Evolutionary conservation across 1,140 invertebrate genomes (phyloP), one percentile per base, ranked within the genome.

Genomic region (Zaprionus taronus): DNA sequence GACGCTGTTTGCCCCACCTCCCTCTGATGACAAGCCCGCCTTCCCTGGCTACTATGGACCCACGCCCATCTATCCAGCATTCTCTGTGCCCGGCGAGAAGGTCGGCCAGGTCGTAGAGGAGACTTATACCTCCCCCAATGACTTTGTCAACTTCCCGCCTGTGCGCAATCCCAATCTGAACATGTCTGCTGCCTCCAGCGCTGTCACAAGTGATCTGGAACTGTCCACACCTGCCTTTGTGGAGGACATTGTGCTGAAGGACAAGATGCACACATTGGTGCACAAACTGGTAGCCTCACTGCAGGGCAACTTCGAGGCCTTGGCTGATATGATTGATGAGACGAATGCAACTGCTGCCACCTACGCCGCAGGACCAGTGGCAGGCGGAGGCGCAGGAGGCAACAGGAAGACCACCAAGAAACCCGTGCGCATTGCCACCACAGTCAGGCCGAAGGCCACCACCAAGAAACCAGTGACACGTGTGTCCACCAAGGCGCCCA

Each of bases 111-210:
- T 92, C 0, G 93, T 92, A 80, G 93, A 93, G 34, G 94, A 95
- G 81, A 81, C 93, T 6, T 94, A 95, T 63, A 95, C 95, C 0
- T 94, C 95, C 1, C 94, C 95, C 0, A 95, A 97, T 73, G 96
- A 96, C 68, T 92, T 96, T 5, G 95, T 96, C 20, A 97, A 97
- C 75, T 97, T 97, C 93, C 97, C 97, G 31, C 97, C 97, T 0
- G 97, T 97, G 2, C 94, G 96, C 61, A 97, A 97, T 92, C 97
- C 97, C 0, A 96, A 96, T 93, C 92, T 97, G 1, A 97, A 97
- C 66, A 95, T 95, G 67, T 96, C 95, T 0, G 93, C 94, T 3
- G 90, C 94, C 1, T 95, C 95, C 57, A 94, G 94, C 28, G 95
- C 94, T 9, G 93, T 95, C n/a, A 94, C 94, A 38, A 93, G 92